These are phyloP conservation scores for Dolichotis patagonum DNA, from an alignment of 2,113 vertebrate species.

Conservation along the genomic window DNA sequence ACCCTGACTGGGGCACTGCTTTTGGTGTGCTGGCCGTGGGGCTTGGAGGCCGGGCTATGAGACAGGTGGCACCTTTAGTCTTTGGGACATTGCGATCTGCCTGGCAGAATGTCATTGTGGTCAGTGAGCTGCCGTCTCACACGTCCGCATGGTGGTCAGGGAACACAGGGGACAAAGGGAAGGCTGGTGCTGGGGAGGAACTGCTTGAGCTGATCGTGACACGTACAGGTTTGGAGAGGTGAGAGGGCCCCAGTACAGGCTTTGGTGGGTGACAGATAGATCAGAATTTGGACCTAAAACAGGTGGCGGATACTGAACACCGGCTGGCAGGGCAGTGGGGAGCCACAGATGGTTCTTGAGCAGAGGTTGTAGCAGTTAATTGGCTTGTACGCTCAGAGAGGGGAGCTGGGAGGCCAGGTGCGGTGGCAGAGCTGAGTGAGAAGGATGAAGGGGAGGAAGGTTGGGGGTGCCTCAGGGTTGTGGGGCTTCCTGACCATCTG, in stretches of 20 bases:
- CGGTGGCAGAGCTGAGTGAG: background rate
- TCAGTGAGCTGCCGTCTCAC: background rate
- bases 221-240: background rate
- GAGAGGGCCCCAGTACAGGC: background rate
- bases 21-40: background rate
- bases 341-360: background rate
- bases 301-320: accelerated
- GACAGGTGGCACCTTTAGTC: too few relatives aligned
- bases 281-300: background rate
- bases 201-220: accelerated
- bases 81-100: background rate
- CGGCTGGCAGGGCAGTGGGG: background rate
- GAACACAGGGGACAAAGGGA: background rate
- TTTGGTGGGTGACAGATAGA: background rate
- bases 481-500: accelerated
- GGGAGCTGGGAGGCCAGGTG: background rate
- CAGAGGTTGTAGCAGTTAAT: background rate
- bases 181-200: background rate
- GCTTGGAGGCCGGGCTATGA: background rate
- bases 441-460: background rate
- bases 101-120: accelerated
- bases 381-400: accelerated
- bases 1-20: background rate
- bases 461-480: accelerated
- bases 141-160: accelerated